A percentile compares a stretch with the other conserved stretches of the same genome.
phyloP scores from a whole-genome alignment of 2,888 invertebrate species.

The Nymphalis urticae region DNA sequence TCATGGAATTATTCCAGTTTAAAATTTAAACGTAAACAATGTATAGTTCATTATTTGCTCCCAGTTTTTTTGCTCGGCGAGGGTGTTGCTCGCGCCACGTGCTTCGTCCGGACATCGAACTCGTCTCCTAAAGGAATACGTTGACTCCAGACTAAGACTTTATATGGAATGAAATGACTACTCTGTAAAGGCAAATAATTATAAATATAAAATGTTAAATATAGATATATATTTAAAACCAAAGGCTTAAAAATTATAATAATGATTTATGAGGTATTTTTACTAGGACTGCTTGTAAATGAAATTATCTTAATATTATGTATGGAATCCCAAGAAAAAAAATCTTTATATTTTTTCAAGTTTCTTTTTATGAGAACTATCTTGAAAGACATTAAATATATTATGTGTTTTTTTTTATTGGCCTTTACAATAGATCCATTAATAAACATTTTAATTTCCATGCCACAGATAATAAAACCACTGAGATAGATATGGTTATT shows the following conservation, averaged over 20 bases:
- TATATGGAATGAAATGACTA: conserved; percentile 20
- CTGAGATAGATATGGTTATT: too few species aligned
- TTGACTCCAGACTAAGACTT: conserved; percentile 32
- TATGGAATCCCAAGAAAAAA: not conserved
- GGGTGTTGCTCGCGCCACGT: conserved; percentile 70
- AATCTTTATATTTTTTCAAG: not conserved
- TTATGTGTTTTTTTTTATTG: too few species aligned
- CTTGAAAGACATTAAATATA: conserved; percentile 7
- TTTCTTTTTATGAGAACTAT: conserved; percentile 1
- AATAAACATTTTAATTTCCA: too few species aligned
- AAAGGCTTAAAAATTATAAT: not conserved
- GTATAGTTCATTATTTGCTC: conserved; percentile 42
- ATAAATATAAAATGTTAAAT: not conserved
- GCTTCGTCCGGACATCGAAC: conserved; percentile 66
- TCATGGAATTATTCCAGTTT: conserved; percentile 1
- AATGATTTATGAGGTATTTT: too few species aligned
- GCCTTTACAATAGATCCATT: too few species aligned
- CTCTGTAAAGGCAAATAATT: conserved; percentile 11
- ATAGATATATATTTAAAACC: not conserved
- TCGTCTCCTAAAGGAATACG: conserved; percentile 68
- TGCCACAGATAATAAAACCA: too few species aligned
- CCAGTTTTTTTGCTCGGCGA: conserved; percentile 64
- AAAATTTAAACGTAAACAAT: conserved; percentile 31
- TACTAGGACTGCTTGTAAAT: not conserved
- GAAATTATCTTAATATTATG: not conserved